These are phyloP conservation scores for Chionodraco myersi DNA, from an alignment of 2,113 vertebrate species.

Conservation along the genomic window DNA sequence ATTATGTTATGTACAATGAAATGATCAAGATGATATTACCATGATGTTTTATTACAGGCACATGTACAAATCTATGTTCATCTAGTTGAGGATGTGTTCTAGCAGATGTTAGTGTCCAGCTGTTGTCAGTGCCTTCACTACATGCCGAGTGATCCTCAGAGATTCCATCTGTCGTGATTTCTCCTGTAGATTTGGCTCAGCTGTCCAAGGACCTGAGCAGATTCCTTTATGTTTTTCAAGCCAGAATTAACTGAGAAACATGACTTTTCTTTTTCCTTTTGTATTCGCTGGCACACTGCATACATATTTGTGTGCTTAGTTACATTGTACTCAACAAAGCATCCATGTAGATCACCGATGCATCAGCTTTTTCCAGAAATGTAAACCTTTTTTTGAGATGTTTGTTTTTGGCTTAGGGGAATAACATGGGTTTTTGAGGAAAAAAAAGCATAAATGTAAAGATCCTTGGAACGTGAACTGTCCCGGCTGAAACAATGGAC, in stretches of 20 bases:
- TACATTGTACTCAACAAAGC: constrained; percentile 16
- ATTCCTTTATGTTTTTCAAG: constrained; percentile 57
- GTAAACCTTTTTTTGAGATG: neutral
- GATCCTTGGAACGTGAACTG: constrained; percentile 38
- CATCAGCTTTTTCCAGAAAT: constrained; percentile 23
- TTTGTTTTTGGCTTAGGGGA: constrained; percentile 32
- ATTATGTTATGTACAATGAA: constrained; percentile 49
- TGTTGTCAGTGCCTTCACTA: constrained; percentile 79
- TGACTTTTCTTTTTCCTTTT: neutral
- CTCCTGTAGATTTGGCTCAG: constrained; percentile 37
- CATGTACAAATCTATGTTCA: constrained; percentile 40
- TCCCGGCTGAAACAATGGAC: constrained; percentile 47
- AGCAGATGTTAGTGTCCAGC: constrained; percentile 43
- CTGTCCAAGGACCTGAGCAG: constrained; percentile 26
- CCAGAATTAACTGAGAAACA: constrained; percentile 26
- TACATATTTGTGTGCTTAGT: constrained; percentile 35
- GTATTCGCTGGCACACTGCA: constrained; percentile 22
- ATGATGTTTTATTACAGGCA: constrained; percentile 38
- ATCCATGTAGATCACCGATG: constrained; percentile 34
- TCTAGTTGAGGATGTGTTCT: constrained; percentile 45
- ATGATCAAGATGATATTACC: constrained; percentile 45
- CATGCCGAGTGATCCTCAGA: constrained; percentile 55
- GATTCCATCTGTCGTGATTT: constrained; percentile 48
- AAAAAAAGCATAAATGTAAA: neutral
- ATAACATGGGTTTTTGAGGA: constrained; percentile 7